Evolutionary conservation across 2,888 invertebrate genomes (phyloP).

Genomic region (Dilophus febrilis): DNA sequence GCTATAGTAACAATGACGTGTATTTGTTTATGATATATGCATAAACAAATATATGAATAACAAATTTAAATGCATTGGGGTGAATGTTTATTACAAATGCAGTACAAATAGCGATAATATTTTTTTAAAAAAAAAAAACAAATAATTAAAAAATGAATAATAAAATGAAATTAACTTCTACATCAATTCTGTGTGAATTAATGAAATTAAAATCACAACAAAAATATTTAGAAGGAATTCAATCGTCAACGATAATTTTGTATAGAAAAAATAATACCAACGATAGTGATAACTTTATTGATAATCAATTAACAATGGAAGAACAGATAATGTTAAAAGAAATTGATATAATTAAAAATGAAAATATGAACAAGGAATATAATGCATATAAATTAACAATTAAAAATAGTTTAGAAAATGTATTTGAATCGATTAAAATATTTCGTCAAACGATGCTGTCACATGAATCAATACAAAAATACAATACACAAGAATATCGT

Average conservation of each 20-base stretch:
- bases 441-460: neutral
- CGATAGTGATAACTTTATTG: too few relatives aligned
- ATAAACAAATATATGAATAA: too few relatives aligned
- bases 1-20: too few relatives aligned
- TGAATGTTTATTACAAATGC: too few relatives aligned
- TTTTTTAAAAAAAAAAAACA: neutral
- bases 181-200: slow-evolving; percentile 23
- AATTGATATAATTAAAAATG: slow-evolving; percentile 20
- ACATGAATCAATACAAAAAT: neutral
- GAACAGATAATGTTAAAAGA: slow-evolving; percentile 15
- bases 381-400: neutral
- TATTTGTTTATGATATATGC: too few relatives aligned
- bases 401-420: neutral
- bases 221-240: slow-evolving; percentile 28
- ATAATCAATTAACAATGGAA: neutral
- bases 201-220: slow-evolving; percentile 27
- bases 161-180: slow-evolving; percentile 9
- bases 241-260: slow-evolving; percentile 17
- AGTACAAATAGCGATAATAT: too few relatives aligned
- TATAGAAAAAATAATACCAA: too few relatives aligned
- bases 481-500: slow-evolving; percentile 13
- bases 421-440: neutral
- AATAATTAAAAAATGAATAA: neutral
- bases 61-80: too few relatives aligned
- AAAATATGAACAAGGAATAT: slow-evolving; percentile 17